phyloP scores from a whole-genome alignment of 1,140 invertebrate species.

The Heliconius himera region DNA sequence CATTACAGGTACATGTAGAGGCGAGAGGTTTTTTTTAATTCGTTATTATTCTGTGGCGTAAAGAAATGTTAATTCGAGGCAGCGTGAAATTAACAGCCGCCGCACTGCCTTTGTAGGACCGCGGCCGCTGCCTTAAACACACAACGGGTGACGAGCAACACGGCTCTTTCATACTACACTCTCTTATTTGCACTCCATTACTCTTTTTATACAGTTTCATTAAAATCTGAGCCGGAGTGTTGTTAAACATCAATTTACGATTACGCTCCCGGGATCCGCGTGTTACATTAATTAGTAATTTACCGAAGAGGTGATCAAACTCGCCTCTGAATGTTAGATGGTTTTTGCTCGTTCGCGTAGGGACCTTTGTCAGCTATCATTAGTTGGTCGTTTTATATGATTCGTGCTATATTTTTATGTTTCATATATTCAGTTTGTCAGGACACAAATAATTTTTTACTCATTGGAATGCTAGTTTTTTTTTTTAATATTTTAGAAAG shows the following conservation, averaged over 20 bases:
- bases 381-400: background rate
- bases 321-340: slow-evolving; percentile 25
- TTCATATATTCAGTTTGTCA: no score
- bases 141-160: slow-evolving; percentile 76
- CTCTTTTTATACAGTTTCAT: slow-evolving; percentile 70
- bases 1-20: slow-evolving; percentile 77
- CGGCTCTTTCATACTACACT: slow-evolving; percentile 68
- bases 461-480: no score
- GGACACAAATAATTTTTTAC: no score
- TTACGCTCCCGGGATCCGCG: slow-evolving; percentile 49
- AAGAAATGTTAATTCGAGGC: slow-evolving; percentile 82
- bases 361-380: slow-evolving; percentile 10
- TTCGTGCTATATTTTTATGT: background rate
- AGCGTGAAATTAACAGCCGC: slow-evolving; percentile 81
- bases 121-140: slow-evolving; percentile 77
- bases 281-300: slow-evolving; percentile 44
- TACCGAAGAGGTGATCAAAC: slow-evolving; percentile 34
- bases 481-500: no score
- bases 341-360: slow-evolving; percentile 25
- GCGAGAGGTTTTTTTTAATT: slow-evolving; percentile 80
- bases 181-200: slow-evolving; percentile 78
- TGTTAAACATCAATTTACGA: slow-evolving; percentile 70
- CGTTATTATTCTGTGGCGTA: slow-evolving; percentile 81
- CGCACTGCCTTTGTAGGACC: slow-evolving; percentile 74
- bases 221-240: slow-evolving; percentile 56